Base-by-base conservation (phyloP, 64 coral and sea anemone genomes). In the Hydrozoanthus tunicans region DNA sequence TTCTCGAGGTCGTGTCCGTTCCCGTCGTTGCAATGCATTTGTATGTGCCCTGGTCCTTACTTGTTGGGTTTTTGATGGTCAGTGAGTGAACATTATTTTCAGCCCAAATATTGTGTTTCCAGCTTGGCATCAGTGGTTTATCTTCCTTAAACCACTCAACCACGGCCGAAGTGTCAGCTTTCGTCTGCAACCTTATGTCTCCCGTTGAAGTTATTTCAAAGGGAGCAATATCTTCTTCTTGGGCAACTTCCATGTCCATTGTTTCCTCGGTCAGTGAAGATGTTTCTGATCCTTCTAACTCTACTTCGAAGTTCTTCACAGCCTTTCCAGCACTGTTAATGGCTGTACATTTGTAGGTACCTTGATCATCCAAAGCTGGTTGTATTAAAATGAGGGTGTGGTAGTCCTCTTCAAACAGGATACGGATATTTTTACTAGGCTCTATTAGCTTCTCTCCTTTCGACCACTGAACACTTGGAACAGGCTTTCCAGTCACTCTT, bases 141-240 rank as follows among this genome's bases (percentile, higher is more conserved):
- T 88, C 84, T 12, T 74, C 84, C 58, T 88, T 96, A 77, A 90
- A 91, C 94, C 94, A 96, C 32, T 80, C 81, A 62, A 91, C 86
- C 5, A 91, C 94, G n/a, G 91, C 81, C 13, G 92, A 89, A 51
- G 91, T 64, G 14, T 91, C 89, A 79, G 67, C 85, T 10, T 84
- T 69, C 70, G 81, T 89, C 25, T 89, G 65, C 63, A 96, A 56
- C 61, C 73, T 73, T 7, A 96, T 73, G 72, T 93, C 89, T 25
- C 94, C 92, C 51, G 84, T 64, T 55, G 89, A 59, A 4, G 81
- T 91, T 57, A 93, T 25, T 53, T 81, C 58, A 76, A 96, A 86
- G 20, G 94, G 89, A 24, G 43, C 23, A 69, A 51, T 70, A 7
- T 88, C 69, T 3, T 88, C 79, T 62, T 96, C 91, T 58, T 26